These are phyloP conservation scores for Scomber japonicus DNA, from an alignment of 2,113 vertebrate species.

Conservation along the genomic window DNA sequence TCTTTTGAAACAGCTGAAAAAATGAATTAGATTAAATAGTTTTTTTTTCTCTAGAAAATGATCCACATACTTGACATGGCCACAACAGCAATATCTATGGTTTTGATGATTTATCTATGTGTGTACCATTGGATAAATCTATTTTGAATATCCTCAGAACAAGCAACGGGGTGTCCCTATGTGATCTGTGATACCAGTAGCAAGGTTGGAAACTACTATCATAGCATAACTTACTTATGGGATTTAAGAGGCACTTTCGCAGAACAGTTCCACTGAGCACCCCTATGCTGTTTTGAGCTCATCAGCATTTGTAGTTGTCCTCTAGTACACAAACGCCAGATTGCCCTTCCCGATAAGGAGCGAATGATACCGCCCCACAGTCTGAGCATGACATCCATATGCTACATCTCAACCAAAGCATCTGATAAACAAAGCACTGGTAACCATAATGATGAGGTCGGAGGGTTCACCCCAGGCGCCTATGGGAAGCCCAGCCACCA, in stretches of 20 bases:
- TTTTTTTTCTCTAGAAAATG: not conserved
- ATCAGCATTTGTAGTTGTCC: constrained; percentile 71
- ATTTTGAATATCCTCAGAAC: not conserved
- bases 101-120: not conserved
- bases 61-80: no score
- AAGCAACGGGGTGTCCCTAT: not conserved
- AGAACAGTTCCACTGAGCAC: constrained; percentile 38
- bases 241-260: constrained; percentile 41
- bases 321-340: constrained; percentile 61
- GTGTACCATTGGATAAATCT: not conserved
- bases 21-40: not conserved
- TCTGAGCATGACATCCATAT: constrained; percentile 19
- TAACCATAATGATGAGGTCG: constrained; percentile 60
- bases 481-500: constrained; percentile 38
- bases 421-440: constrained; percentile 61
- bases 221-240: constrained; percentile 17
- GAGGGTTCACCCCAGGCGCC: constrained; percentile 48
- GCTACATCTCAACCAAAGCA: constrained; percentile 18
- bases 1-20: constrained; percentile 7
- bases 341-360: constrained; percentile 54
- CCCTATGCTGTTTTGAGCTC: constrained; percentile 51
- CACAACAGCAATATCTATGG: no score
- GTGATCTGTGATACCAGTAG: not conserved
- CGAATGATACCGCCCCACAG: constrained; percentile 5
- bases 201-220: constrained; percentile 9